These are phyloP conservation scores for Cantharis flavilabris DNA, from an alignment of 2,888 invertebrate species.

Conservation along the genomic window DNA sequence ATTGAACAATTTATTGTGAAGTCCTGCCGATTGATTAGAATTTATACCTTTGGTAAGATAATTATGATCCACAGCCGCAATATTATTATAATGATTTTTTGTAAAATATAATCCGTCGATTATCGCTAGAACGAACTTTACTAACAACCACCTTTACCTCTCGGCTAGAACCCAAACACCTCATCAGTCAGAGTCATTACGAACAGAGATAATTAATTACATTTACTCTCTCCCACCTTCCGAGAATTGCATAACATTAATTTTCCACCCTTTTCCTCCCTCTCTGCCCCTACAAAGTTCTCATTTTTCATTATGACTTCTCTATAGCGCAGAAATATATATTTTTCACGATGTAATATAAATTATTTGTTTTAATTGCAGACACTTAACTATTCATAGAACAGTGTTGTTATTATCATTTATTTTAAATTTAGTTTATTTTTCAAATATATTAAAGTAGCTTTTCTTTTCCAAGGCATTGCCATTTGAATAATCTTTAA, in stretches of 20 bases:
- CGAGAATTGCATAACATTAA: slow-evolving; percentile 60
- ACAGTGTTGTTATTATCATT: slow-evolving; percentile 41
- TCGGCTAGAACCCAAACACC: slow-evolving; percentile 54
- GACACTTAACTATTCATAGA: slow-evolving; percentile 47
- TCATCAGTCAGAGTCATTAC: slow-evolving; percentile 69
- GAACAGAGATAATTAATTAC: slow-evolving; percentile 67
- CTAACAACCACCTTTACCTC: slow-evolving; percentile 27
- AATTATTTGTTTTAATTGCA: slow-evolving; percentile 52
- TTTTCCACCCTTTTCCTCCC: slow-evolving; percentile 43
- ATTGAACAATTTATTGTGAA: neutral
- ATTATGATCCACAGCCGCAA: neutral
- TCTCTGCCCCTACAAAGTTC: slow-evolving; percentile 46
- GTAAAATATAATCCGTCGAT: slow-evolving; percentile 44
- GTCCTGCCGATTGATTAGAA: neutral
- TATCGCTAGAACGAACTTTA: slow-evolving; percentile 46
- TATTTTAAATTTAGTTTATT: neutral
- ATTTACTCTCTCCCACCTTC: slow-evolving; percentile 63
- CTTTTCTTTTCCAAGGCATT: neutral
- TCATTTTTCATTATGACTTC: slow-evolving; percentile 56
- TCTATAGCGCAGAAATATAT: slow-evolving; percentile 46
- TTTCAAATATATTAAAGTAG: neutral
- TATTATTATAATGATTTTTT: neutral
- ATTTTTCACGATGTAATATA: slow-evolving; percentile 50
- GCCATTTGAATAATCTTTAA: neutral
- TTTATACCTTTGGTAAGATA: neutral